Conservation (phyloP, 2,888 invertebrate species). For the Tridacna gigas region DNA sequence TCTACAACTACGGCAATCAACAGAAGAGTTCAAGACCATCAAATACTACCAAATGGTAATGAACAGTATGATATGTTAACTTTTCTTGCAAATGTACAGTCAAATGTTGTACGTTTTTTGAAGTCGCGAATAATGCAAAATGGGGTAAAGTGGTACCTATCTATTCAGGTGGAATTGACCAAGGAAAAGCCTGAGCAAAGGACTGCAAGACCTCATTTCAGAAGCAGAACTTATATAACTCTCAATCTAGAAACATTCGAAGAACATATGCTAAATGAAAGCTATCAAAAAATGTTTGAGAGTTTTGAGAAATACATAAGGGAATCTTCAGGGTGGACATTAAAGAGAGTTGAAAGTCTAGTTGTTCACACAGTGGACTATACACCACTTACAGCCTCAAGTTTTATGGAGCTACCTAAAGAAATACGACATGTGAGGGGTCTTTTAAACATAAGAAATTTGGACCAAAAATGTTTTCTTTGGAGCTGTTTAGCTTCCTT, state of each 20-base stretch:
- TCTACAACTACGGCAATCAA: neutral
- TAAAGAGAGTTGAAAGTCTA: slow-evolving; percentile 46
- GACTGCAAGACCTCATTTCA: slow-evolving; percentile 32
- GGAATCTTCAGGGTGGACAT: slow-evolving; percentile 62
- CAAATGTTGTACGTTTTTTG: slow-evolving; percentile 26
- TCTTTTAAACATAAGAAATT: slow-evolving; percentile 48
- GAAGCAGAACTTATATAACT: slow-evolving; percentile 21
- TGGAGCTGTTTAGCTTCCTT: slow-evolving; percentile 49
- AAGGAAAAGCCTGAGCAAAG: slow-evolving; percentile 30
- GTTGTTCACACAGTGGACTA: slow-evolving; percentile 49
- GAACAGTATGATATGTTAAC: slow-evolving; percentile 47
- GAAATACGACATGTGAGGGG: slow-evolving; percentile 12
- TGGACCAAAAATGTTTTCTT: slow-evolving; percentile 48
- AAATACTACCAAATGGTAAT: neutral
- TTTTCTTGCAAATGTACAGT: slow-evolving; percentile 41
- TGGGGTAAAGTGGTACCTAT: slow-evolving; percentile 58
- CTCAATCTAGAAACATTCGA: slow-evolving; percentile 32
- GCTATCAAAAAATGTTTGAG: slow-evolving; percentile 60
- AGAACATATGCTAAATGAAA: slow-evolving; percentile 43
- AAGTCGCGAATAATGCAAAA: slow-evolving; percentile 22
- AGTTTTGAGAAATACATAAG: slow-evolving; percentile 58
- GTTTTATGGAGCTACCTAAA: slow-evolving; percentile 44
- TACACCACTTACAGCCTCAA: slow-evolving; percentile 48
- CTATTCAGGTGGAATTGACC: slow-evolving; percentile 47
- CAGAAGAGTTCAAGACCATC: neutral